Base-by-base conservation (phyloP, 1,140 invertebrate genomes). In the Drosophila seguyi region DNA sequence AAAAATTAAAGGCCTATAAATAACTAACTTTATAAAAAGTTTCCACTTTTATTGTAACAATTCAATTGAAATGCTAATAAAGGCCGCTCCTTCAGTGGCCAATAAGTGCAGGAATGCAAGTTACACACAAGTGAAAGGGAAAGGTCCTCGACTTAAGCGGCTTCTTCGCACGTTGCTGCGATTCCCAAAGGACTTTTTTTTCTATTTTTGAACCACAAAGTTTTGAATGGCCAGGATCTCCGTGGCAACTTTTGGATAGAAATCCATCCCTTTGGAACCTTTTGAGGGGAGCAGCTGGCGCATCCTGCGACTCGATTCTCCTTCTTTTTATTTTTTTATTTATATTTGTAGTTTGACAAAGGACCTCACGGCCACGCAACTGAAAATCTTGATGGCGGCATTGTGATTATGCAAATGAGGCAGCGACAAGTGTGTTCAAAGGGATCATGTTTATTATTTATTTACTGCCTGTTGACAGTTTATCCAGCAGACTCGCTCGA, bases 361-460 rank as follows among this genome's bases (percentile, higher is more conserved):
- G 53, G 74, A 48, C 34, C 34, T 18, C 55, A 38, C 48, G 36
- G n/a, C 22, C 38, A 39, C 31, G 31, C 50, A 36, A 22, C 20
- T 53, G 50, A 55, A 44, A 75, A 31, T 25, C 68, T 38, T 53
- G 58, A 65, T 75, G 61, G n/a, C 59, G 39, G 81, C 72, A 88
- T 77, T 87, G 72, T 68, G 78, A 88, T 88, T 87, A 87, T 87
- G 84, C 85, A 87, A 87, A 87, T 87, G 67, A 87, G 61, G 41
- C 57, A 62, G 79, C 80, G 47, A 62, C 75, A 75, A 74, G 76
- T 84, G 76, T 83, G 76, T 78, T 84, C 84, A 84, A 88, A 87
- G 72, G 79, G 76, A 87, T 87, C 85, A 75, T 90, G 78, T 88
- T 88, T 85, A 90, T 88, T 77, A 88, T 90, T 90, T 88, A 88